Base-by-base conservation (phyloP, 1,140 invertebrate species). In the Diorhabda sublineata region DNA sequence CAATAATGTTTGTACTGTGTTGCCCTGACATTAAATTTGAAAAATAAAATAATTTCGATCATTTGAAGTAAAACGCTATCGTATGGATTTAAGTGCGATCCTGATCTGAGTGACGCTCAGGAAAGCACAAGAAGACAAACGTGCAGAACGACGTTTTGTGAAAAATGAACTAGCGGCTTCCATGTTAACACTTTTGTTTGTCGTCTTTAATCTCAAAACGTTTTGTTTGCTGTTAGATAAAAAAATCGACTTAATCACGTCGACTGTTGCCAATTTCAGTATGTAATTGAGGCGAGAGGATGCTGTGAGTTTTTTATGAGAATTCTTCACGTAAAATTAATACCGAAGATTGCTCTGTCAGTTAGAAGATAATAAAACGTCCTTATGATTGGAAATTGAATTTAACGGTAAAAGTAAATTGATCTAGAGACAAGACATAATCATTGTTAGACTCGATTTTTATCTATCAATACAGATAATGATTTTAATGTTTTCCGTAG, bases 181-280 rank as follows among this genome's bases (percentile, higher is more conserved):
- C 47, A 52, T 52, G 47, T 52, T 52, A 52, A 52, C 47, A n/a
- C 47, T 52, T 52, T 52, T 52, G 47, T 52, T n/a, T 52, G 47
- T 6, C 47, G 6, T 52, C 47, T 52, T 52, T 52, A 52, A 52
- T 52, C 47, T 52, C 47, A n/a, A 52, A 52, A 52, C 47, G 47
- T 52, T 52, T 52, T 52, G 47, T 52, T 52, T 52, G 47, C n/a
- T 6, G 6, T n/a, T 6, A n/a, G n/a, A 8, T n/a, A 52, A 52
- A 52, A 52, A 52, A 52, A 52, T 52, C 47, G 47, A 52, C 47
- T 52, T 52, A 52, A 52, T 52, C n/a, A 52, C 47, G 47, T n/a
- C 3, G 47, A 6, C 47, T 4, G 47, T 8, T 52, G 47, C 47
- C 47, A 8, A n/a, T 6, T n/a, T 52, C 47, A n/a, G 47, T 52